phyloP scores from a whole-genome alignment of 2,888 invertebrate species.

The Nomada ferruginata region DNA sequence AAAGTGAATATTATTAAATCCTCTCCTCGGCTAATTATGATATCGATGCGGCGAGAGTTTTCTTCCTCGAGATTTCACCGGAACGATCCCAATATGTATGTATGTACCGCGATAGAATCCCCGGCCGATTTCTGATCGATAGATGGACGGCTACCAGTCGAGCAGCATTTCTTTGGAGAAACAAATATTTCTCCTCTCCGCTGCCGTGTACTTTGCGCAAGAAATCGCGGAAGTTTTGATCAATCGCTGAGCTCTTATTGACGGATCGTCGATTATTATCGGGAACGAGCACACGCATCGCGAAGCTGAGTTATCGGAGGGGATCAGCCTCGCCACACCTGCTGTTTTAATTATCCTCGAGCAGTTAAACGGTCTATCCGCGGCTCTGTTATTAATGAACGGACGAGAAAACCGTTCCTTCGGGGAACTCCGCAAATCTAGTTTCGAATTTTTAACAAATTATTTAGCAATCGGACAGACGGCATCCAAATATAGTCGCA shows the following conservation, averaged over 20 bases:
- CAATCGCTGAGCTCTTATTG: conserved; percentile 8
- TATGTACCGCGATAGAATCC: background rate
- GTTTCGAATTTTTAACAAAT: background rate
- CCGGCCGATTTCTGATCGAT: conserved; percentile 46
- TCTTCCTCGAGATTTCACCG: conserved; percentile 48
- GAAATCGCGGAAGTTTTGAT: conserved; percentile 13
- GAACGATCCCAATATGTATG: conserved; percentile 5
- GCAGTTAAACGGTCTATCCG: conserved; percentile 16
- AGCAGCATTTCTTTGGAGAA: conserved; percentile 48
- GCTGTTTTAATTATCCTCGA: conserved; percentile 39
- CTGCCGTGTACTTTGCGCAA: background rate
- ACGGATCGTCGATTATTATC: background rate
- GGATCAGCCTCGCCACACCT: conserved; percentile 43
- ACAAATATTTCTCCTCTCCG: conserved; percentile 14
- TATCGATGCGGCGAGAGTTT: conserved; percentile 38
- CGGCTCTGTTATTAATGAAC: conserved; percentile 3
- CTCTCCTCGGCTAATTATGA: conserved; percentile 41
- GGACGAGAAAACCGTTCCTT: background rate
- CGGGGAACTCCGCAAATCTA: background rate
- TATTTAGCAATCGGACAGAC: background rate
- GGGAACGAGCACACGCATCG: background rate
- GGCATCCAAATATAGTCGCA: conserved; percentile 8
- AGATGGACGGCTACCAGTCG: conserved; percentile 23
- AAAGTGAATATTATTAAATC: conserved; percentile 53
- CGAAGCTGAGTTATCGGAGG: conserved; percentile 8